Evolutionary conservation across 1,140 invertebrate species (phyloP), one percentile per base, ranked within the genome.

Genomic region (Leguminivora glycinivorella): DNA sequence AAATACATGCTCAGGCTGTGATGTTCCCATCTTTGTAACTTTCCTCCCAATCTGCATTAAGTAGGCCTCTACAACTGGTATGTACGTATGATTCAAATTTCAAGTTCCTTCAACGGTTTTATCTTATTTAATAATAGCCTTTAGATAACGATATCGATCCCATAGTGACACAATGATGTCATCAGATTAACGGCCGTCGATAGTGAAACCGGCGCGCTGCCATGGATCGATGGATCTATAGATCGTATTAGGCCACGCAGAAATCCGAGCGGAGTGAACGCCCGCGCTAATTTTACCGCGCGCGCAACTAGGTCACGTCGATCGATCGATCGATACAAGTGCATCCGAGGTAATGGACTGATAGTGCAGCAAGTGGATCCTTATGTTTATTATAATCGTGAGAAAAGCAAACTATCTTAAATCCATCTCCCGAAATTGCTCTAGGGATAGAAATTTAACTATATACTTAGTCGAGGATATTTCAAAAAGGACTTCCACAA

Each of bases 181-280:
- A 52, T 22, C 47, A 19, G 47, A 52, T 52, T 52, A 52, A 52
- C 47, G 47, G 47, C 58, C 7, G 26, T 63, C 58, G 58, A 63
- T 29, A 63, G 58, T 63, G 58, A 63, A 63, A 29, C 58, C 26
- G 58, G 25, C 25, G 7, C 26, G 58, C 58, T 63, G 58, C 58
- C 58, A 63, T 25, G 52, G 58, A 63, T 63, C 58, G 58, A 63
- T 63, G 58, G 58, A 63, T 63, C 58, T 63, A 63, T 52, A 52
- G 47, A 52, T 52, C 47, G 47, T 52, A 52, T 63, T 63, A 63
- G 58, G 58, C 31, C 58, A 63, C 22, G 56, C 56, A 63, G 58
- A 29, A 63, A 63, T 29, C 58, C 26, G 58, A 63, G 56, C 56
- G 56, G 58, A 63, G 58, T 63, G 58, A 63, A 63, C 58, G 58